Evolutionary conservation across 2,888 invertebrate species (phyloP), one percentile per base, ranked within the genome.

Genomic region (Caenorhabditis zanzibari): DNA sequence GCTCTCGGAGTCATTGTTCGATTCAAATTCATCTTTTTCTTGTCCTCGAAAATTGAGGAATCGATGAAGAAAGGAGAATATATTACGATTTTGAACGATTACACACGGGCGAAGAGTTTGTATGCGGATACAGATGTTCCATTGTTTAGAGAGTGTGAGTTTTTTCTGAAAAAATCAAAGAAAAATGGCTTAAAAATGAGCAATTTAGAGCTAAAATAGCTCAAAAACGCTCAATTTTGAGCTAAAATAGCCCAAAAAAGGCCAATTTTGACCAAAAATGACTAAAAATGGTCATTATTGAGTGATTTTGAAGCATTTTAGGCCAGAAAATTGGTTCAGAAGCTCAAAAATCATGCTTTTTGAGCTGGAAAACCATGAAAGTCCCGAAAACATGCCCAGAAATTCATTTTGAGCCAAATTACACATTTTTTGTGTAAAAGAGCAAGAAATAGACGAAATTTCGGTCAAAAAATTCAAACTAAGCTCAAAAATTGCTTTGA

Each of bases 1-100:
- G 97, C 98, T 0, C 94, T 99, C 5, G 95, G 96, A 81, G 95
- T 98, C 9, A 94, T 99, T 88, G 96, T 96, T 68, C 94, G 98
- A 56, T 98, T 97, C 93, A 96, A 96, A 93, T 97, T 98, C 93
- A 94, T 99, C 10, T 98, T 99, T 93, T 97, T 97, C 92, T 94
- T 99, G 89, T 98, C 98, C 0, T 95, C 96, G 47, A 95, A 96
- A 61, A 97, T 99, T 64, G 97, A 98, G 91, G 95, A 95, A 88
- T 97, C 97, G 91, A 96, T 98, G 83, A 95, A 96, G 89, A 95
- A 96, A 92, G 97, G 96, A 68, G 98, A 99, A 92, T 99, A 97
- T 92, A 97, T 98, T 93, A 95, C 97, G 68, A 97, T 99, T 26
- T 96, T 99, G 81, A 99, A 97, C 92, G 99, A 99, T 93, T 99